These are phyloP conservation scores for Argyrosomus japonicus DNA, from an alignment of 2,113 vertebrate genomes.

Conservation along the genomic window DNA sequence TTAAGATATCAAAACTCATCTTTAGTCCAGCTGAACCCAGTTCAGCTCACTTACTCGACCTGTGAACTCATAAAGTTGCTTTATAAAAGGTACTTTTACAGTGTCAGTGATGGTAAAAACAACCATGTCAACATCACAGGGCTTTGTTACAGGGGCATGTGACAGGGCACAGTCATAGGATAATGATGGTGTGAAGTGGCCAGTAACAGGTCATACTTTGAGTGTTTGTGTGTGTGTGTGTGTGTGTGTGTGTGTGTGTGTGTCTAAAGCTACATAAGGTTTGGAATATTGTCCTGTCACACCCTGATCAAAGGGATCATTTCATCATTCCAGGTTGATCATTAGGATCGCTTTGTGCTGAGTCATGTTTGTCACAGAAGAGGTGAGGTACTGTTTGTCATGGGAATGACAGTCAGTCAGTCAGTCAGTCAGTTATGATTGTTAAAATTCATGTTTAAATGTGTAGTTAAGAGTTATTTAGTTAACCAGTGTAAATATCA, in stretches of 20 bases:
- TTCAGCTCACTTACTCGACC: background rate
- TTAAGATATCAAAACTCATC: background rate
- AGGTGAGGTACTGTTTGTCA: no score
- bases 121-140: slow-evolving; percentile 9
- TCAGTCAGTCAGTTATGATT: no score
- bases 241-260: background rate
- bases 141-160: slow-evolving; percentile 1
- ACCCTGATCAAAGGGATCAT: background rate
- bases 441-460: no score
- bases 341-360: background rate
- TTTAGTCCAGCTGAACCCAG: background rate
- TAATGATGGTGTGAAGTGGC: slow-evolving; percentile 10
- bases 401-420: no score
- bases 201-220: background rate
- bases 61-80: slow-evolving; percentile 16
- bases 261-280: background rate
- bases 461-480: no score
- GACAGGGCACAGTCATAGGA: slow-evolving; percentile 2
- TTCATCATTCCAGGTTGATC: background rate
- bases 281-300: background rate
- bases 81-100: slow-evolving; percentile 3
- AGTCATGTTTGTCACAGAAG: background rate
- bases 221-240: background rate
- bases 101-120: slow-evolving; percentile 16
- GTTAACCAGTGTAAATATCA: no score